These are phyloP conservation scores for Strongylocentrotus purpuratus DNA, from an alignment of 35 echinoderm and acorn worm genomes.

Conservation along the genomic window DNA sequence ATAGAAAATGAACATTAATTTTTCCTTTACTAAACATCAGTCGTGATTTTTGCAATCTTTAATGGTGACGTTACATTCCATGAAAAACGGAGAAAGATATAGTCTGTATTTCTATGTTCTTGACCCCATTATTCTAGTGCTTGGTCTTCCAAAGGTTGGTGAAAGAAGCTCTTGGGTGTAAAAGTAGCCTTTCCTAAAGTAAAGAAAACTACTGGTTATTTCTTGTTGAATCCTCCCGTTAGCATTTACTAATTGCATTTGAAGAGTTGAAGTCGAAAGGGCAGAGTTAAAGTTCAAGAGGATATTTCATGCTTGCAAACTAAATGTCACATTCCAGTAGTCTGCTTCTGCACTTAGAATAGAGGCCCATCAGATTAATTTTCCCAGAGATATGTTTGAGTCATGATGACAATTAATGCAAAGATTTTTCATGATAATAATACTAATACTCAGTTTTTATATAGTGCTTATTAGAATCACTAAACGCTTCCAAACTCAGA, in stretches of 20 bases:
- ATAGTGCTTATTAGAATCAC: too few relatives aligned
- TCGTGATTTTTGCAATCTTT: too few relatives aligned
- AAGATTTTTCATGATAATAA: too few relatives aligned
- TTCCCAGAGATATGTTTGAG: too few relatives aligned
- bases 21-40: too few relatives aligned
- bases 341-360: background rate
- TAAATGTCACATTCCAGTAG: background rate
- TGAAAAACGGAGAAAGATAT: too few relatives aligned
- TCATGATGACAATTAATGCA: too few relatives aligned
- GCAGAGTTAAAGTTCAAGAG: background rate
- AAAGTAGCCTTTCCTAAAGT: background rate
- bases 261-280: slow-evolving; percentile 1
- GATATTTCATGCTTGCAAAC: background rate
- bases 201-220: background rate
- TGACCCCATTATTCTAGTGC: background rate
- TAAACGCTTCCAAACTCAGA: too few relatives aligned
- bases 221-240: background rate
- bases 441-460: too few relatives aligned
- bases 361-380: too few relatives aligned
- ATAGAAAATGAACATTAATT: too few relatives aligned
- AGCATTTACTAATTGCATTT: slow-evolving; percentile 12
- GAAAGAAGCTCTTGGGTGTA: background rate
- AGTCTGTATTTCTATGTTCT: background rate
- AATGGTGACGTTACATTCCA: too few relatives aligned
- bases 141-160: background rate